phyloP scores from a whole-genome alignment of 1,140 invertebrate genomes.

The Megalopta genalis region DNA sequence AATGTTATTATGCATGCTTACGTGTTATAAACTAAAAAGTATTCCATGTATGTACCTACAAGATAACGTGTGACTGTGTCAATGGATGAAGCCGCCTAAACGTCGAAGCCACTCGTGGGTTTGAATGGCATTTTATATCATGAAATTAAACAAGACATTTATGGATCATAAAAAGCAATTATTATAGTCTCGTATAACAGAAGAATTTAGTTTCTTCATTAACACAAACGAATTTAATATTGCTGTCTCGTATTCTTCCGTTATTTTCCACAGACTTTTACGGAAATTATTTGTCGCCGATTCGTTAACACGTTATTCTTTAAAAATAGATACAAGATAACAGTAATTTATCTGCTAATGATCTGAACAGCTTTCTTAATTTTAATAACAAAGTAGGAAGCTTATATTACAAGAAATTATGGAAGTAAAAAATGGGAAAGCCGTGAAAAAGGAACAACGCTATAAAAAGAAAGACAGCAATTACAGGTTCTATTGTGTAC shows the following conservation, averaged over 20 bases:
- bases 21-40: background rate
- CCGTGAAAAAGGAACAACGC: background rate
- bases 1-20: background rate
- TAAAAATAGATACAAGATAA: too few species aligned
- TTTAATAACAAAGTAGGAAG: too few species aligned
- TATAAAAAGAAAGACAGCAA: background rate
- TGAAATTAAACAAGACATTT: constrained; percentile 69
- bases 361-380: too few species aligned
- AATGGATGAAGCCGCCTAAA: constrained; percentile 68
- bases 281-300: too few species aligned
- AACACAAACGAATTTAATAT: background rate
- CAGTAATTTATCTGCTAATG: too few species aligned
- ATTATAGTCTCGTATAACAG: background rate
- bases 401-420: too few species aligned
- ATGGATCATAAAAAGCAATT: constrained; percentile 39
- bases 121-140: constrained; percentile 59
- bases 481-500: background rate
- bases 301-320: too few species aligned
- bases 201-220: background rate
- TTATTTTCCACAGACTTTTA: background rate
- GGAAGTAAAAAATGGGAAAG: too few species aligned
- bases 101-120: constrained; percentile 68
- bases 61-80: constrained; percentile 41
- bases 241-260: background rate
- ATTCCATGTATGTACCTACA: background rate